Conservation (phyloP, 2,888 invertebrate species). For the Sisyra terminalis region DNA sequence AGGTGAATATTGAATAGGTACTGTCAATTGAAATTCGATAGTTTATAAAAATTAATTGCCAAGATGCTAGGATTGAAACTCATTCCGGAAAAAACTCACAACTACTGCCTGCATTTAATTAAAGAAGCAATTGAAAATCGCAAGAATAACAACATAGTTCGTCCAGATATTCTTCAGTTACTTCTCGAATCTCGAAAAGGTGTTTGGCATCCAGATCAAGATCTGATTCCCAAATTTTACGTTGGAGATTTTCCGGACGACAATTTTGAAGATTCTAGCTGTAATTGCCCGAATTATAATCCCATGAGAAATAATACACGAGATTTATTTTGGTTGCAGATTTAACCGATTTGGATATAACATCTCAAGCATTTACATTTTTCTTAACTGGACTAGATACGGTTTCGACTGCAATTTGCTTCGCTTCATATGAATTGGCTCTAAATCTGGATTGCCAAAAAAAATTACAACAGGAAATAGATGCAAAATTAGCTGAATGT, state of each 20-base stretch:
- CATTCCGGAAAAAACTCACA: neutral
- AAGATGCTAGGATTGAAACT: conserved; percentile 2
- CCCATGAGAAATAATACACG: neutral
- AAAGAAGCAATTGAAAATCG: too few relatives aligned
- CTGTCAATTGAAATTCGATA: too few relatives aligned
- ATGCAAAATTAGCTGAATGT: conserved; percentile 12
- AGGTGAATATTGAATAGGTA: neutral
- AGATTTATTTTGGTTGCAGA: neutral
- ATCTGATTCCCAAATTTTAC: conserved; percentile 13
- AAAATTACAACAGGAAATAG: conserved; percentile 12
- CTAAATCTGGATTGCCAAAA: conserved; percentile 15
- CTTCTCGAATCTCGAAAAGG: too few relatives aligned
- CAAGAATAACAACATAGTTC: too few relatives aligned
- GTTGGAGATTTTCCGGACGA: conserved; percentile 20
- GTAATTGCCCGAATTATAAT: neutral
- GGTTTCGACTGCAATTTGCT: conserved; percentile 12
- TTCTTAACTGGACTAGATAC: conserved; percentile 16
- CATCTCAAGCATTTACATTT: conserved; percentile 15
- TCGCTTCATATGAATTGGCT: conserved; percentile 14
- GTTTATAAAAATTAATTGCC: neutral
- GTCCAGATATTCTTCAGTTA: too few relatives aligned
- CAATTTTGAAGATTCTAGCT: neutral
- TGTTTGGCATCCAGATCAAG: too few relatives aligned
- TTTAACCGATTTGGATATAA: conserved; percentile 11
- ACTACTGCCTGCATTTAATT: neutral